Evolutionary conservation across 2,797 vertebrate species (phyloP).

Genomic region (Anguilla obscura): DNA sequence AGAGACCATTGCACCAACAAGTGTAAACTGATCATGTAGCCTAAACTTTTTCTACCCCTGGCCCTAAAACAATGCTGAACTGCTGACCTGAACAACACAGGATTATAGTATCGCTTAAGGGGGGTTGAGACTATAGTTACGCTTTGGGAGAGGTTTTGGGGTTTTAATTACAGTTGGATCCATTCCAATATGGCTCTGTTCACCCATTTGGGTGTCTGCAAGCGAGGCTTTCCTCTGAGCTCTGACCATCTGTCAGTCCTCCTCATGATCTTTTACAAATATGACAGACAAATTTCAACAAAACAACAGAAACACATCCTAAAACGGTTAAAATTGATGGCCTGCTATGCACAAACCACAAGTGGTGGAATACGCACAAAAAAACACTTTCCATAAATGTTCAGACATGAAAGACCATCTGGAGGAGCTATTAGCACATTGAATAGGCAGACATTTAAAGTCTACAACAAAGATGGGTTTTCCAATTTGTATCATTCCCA

Average conservation of each 20-base stretch:
- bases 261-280: slow-evolving; percentile 6
- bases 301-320: background rate
- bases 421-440: background rate
- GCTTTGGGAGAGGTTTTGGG: slow-evolving; percentile 22
- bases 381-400: background rate
- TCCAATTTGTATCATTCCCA: background rate
- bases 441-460: background rate
- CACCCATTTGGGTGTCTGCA: slow-evolving; percentile 33
- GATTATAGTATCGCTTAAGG: slow-evolving; percentile 13
- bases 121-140: slow-evolving; percentile 25
- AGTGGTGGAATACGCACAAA: too few relatives aligned
- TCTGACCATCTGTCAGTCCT: slow-evolving; percentile 12
- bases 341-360: background rate
- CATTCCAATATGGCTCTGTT: slow-evolving; percentile 28
- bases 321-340: background rate
- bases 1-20: background rate
- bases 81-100: slow-evolving; percentile 25
- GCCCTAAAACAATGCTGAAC: slow-evolving; percentile 14
- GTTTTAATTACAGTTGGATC: slow-evolving; percentile 32
- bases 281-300: slow-evolving; percentile 2
- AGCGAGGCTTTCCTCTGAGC: background rate
- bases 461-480: background rate
- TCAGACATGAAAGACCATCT: background rate
- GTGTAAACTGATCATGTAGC: background rate
- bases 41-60: background rate